Evolutionary conservation across 2,797 vertebrate species (phyloP), one percentile per base, ranked within the genome.

Genomic region (Smutsia gigantea): DNA sequence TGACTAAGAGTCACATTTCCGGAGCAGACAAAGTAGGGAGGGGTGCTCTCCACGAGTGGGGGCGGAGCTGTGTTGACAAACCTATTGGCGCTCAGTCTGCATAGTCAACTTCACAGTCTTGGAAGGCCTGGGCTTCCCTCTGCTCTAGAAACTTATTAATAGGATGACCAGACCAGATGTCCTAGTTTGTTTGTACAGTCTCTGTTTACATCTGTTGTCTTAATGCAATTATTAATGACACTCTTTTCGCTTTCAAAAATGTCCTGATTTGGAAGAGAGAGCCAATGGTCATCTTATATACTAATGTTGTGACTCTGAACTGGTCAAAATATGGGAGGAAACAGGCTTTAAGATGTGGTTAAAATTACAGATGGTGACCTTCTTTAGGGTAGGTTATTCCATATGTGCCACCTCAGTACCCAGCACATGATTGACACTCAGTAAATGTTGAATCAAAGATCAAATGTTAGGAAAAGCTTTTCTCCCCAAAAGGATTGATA

Each of bases 151-250:
- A 27, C 19, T 87, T 96, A 85, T 85, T 93, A 87, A 77, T 81
- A 96, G 81, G 23, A n/a, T 46, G 83, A 75, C 69, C 87, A 93
- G 83, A 75, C 69, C 87, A 93, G 57, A 71, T 91, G 90, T 83
- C 75, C 55, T 87, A 42, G 23, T 81, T 92, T 72, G 55, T 94
- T 78, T 93, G 75, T 69, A 51, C 3, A 71, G 59, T 71, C 27
- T 63, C 55, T 69, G 83, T 75, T 71, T 51, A 87, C 71, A 96
- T 71, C 69, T 75, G 86, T 71, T 95, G 63, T 57, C 61, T 46
- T 83, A 34, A 51, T 81, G 72, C 19, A 69, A 46, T 95, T 97
- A 95, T 95, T 96, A 96, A 95, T 86, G 88, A 72, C 27, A 86
- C n/a, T 25, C 15, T 68, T 97, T 94, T 94, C 72, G 86, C 92